Percentiles rank a stretch among this genome's conserved stretches.
These are phyloP conservation scores for Pseudonaja textilis DNA, from an alignment of 2,113 vertebrate species.

Conservation along the genomic window DNA sequence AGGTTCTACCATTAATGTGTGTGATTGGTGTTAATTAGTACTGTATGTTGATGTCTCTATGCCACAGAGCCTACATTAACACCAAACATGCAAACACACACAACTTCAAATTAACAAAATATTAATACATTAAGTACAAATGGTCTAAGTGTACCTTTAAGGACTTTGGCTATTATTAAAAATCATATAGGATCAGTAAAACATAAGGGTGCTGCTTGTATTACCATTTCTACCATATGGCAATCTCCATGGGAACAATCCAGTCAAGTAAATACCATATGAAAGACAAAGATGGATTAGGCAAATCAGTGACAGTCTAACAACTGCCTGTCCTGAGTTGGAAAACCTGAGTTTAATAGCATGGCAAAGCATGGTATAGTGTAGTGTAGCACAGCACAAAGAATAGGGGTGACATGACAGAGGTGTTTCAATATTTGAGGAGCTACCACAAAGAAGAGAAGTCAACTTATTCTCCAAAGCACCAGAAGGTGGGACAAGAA, in stretches of 20 bases:
- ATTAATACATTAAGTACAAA: conserved; percentile 71
- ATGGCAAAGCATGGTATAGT: background rate
- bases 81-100: conserved; percentile 17
- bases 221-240: background rate
- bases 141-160: conserved; percentile 38
- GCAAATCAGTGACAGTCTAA: background rate
- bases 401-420: background rate
- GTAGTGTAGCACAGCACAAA: background rate
- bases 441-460: background rate
- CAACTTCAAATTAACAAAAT: conserved; percentile 65
- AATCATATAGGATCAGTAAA: background rate
- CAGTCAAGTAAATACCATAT: background rate
- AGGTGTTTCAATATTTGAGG: background rate
- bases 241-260: background rate
- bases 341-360: background rate
- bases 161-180: conserved; percentile 27
- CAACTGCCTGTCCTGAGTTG: background rate
- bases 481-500: background rate
- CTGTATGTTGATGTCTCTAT: conserved; percentile 64
- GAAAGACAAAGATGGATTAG: background rate
- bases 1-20: conserved; percentile 79
- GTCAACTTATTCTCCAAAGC: background rate
- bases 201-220: background rate
- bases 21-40: conserved; percentile 83
- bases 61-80: conserved; percentile 65